phyloP scores from a whole-genome alignment of 2,888 invertebrate genomes.

The Molanna angustata region DNA sequence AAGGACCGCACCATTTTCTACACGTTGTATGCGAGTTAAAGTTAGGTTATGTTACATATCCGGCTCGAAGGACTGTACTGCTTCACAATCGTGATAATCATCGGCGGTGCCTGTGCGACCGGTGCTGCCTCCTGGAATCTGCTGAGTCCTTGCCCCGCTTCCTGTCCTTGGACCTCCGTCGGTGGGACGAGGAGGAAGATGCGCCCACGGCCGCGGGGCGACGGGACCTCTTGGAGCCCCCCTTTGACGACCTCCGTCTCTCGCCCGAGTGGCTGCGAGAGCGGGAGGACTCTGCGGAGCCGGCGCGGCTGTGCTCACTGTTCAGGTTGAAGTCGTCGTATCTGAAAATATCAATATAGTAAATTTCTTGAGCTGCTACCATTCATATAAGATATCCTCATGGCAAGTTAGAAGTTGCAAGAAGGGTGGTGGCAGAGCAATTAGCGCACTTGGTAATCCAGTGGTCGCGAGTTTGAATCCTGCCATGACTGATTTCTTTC shows the following conservation, averaged over 20 bases:
- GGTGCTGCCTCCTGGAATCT: slow-evolving; percentile 5
- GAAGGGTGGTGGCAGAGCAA: too few species aligned
- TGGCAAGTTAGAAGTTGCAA: too few species aligned
- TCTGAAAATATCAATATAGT: slow-evolving; percentile 37
- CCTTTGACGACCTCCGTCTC: neutral
- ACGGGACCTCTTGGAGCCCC: neutral
- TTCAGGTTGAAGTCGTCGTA: slow-evolving; percentile 55
- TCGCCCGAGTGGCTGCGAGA: slow-evolving; percentile 13
- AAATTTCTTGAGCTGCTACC: neutral
- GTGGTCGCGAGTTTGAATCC: too few species aligned
- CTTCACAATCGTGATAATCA: neutral
- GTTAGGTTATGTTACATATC: too few species aligned
- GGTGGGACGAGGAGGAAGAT: neutral
- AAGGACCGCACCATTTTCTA: too few species aligned
- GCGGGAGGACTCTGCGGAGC: slow-evolving; percentile 15
- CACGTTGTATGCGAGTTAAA: too few species aligned
- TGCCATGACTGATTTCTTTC: too few species aligned
- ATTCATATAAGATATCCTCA: too few species aligned
- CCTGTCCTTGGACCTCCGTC: slow-evolving; percentile 9
- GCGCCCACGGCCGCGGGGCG: slow-evolving; percentile 3
- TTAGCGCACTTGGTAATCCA: too few species aligned
- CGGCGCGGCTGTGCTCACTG: slow-evolving; percentile 40
- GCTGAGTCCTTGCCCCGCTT: neutral
- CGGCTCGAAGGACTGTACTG: too few species aligned
- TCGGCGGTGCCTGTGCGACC: slow-evolving; percentile 11